These are phyloP conservation scores for Chiloscyllium punctatum DNA, from an alignment of 2,797 vertebrate species.

Conservation along the genomic window DNA sequence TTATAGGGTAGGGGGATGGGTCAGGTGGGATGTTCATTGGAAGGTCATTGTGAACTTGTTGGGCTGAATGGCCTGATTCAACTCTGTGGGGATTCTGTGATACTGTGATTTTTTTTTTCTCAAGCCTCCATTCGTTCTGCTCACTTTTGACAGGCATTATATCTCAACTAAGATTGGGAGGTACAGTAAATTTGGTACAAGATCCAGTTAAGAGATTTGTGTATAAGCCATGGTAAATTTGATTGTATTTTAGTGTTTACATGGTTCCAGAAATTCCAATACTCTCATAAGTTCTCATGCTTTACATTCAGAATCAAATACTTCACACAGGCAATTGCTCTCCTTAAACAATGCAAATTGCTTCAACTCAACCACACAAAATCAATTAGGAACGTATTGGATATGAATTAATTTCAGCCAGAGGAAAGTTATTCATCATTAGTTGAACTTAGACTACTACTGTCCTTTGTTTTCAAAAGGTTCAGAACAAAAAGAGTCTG, in stretches of 20 bases:
- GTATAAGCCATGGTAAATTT: not conserved
- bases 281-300: not conserved
- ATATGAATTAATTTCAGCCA: not conserved
- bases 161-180: not conserved
- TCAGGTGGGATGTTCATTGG: too few relatives aligned
- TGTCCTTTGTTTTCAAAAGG: not conserved
- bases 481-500: not conserved
- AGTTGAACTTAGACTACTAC: not conserved
- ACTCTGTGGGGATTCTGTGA: too few relatives aligned
- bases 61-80: too few relatives aligned
- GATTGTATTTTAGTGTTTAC: not conserved
- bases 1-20: too few relatives aligned
- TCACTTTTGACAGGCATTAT: not conserved
- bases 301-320: not conserved
- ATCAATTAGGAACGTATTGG: conserved; percentile 20
- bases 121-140: not conserved
- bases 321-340: conserved; percentile 18
- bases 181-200: too few relatives aligned
- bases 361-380: not conserved
- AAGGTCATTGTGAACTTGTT: too few relatives aligned
- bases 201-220: not conserved
- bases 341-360: not conserved
- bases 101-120: not conserved
- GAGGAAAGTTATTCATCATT: not conserved
- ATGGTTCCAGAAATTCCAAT: not conserved